Conservation (phyloP, 1,140 invertebrate genomes). For the Sycophila sp. region DNA sequence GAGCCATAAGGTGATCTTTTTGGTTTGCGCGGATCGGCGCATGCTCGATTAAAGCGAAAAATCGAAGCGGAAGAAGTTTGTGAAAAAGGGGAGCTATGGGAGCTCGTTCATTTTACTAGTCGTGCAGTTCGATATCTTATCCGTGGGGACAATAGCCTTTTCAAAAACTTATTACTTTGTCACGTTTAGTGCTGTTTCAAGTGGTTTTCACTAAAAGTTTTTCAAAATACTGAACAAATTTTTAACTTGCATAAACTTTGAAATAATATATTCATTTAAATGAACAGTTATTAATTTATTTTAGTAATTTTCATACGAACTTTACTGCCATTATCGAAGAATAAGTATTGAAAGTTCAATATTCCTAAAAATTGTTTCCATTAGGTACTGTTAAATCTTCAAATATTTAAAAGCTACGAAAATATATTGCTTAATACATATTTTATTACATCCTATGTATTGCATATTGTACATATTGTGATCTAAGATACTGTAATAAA, state of each 20-base stretch:
- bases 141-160: neutral
- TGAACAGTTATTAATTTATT: too few species aligned
- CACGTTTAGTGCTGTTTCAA: neutral
- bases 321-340: too few species aligned
- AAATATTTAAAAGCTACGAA: too few species aligned
- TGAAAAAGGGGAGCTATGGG: neutral
- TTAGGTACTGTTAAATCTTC: too few species aligned
- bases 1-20: neutral
- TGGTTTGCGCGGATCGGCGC: neutral
- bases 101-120: neutral
- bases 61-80: constrained; percentile 10
- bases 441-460: too few species aligned
- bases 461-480: too few species aligned
- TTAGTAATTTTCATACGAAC: too few species aligned
- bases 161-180: neutral
- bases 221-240: neutral
- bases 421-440: too few species aligned
- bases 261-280: neutral
- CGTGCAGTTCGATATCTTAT: neutral
- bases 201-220: neutral
- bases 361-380: too few species aligned
- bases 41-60: neutral
- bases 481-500: too few species aligned
- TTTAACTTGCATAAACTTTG: neutral
- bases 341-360: too few species aligned